These are phyloP conservation scores for Meloidogyne chitwoodi DNA, from an alignment of 1,140 invertebrate species.

Conservation along the genomic window DNA sequence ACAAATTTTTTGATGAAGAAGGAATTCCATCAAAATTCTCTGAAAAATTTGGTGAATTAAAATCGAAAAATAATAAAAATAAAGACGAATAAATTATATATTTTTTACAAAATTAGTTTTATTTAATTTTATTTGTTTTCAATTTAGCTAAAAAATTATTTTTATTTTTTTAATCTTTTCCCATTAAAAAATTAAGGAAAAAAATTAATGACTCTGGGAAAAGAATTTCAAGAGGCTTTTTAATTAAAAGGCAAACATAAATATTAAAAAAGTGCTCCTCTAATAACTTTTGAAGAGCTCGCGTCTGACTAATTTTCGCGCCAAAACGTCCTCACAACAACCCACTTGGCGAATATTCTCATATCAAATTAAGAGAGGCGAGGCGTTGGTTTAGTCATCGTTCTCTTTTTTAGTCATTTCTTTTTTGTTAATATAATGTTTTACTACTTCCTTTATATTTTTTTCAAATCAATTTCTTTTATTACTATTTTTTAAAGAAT, in stretches of 20 bases:
- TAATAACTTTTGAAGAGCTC: too few relatives aligned
- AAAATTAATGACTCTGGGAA: too few relatives aligned
- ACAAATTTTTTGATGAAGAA: slow-evolving; percentile 36
- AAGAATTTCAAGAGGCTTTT: too few relatives aligned
- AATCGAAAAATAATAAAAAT: background rate
- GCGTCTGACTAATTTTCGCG: too few relatives aligned
- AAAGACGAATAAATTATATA: background rate
- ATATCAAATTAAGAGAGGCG: too few relatives aligned
- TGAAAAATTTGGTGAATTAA: slow-evolving; percentile 9
- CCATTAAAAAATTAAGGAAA: background rate
- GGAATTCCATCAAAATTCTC: slow-evolving; percentile 27
- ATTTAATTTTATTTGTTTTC: background rate
- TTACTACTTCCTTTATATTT: background rate
- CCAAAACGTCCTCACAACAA: too few relatives aligned
- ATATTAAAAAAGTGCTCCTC: too few relatives aligned
- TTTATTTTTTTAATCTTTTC: background rate
- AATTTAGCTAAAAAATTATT: too few relatives aligned
- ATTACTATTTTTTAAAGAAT: background rate
- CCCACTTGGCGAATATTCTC: too few relatives aligned
- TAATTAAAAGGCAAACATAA: too few relatives aligned
- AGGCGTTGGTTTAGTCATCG: too few relatives aligned
- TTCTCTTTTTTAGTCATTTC: background rate
- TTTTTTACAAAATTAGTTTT: background rate
- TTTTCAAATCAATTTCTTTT: background rate
- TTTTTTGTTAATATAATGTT: background rate